Percentiles rank a stretch among this genome's conserved stretches.
phyloP scores from a whole-genome alignment of 2,113 vertebrate genomes.

The Scolopax mira region DNA sequence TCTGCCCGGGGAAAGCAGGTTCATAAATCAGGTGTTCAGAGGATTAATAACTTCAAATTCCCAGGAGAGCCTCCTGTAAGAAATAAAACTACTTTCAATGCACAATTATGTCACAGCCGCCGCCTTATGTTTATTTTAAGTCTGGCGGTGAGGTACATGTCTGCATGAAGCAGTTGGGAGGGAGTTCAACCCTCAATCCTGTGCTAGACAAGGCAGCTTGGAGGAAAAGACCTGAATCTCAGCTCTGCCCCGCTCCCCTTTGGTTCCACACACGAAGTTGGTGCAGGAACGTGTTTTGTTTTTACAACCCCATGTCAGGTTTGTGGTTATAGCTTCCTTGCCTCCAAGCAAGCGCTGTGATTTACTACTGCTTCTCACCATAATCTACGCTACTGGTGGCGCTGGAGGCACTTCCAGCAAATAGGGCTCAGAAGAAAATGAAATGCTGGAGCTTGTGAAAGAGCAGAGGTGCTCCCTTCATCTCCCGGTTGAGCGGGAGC shows the following conservation, averaged over 20 bases:
- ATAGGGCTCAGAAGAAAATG: neutral
- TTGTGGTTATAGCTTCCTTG: neutral
- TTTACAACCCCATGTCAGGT: neutral
- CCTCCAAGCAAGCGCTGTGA: neutral
- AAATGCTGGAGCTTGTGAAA: neutral
- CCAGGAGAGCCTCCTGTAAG: neutral
- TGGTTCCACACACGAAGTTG: neutral
- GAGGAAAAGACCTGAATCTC: neutral
- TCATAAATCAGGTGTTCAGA: constrained; percentile 48
- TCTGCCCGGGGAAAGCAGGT: constrained; percentile 10
- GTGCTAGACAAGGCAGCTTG: neutral
- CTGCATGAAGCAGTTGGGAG: neutral
- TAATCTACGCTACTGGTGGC: neutral
- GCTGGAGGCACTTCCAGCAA: neutral
- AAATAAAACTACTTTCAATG: constrained; percentile 27
- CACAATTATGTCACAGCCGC: neutral
- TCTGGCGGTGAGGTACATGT: neutral
- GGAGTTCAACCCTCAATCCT: neutral
- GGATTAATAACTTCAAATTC: constrained; percentile 60
- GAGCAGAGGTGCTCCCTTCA: neutral
- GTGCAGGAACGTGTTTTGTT: neutral
- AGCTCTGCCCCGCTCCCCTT: neutral
- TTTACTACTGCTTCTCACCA: neutral
- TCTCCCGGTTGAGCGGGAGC: neutral
- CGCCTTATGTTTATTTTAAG: constrained; percentile 13